Evolutionary conservation across 2,113 vertebrate species (phyloP).

Genomic region (Etheostoma cragini): DNA sequence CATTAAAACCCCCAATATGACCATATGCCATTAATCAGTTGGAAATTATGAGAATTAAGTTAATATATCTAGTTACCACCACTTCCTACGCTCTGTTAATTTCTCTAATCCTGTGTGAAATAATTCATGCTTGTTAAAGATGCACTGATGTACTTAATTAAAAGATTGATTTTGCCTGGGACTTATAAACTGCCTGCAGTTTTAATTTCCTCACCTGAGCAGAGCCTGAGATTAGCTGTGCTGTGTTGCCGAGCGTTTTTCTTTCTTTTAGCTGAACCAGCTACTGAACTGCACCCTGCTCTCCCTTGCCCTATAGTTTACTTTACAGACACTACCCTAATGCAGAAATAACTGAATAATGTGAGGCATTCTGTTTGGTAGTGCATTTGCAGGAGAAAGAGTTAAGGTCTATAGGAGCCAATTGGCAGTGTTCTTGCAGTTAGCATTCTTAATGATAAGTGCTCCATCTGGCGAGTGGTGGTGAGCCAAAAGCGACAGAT

Average conservation of each 20-base stretch:
- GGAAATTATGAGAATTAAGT: slow-evolving; percentile 64
- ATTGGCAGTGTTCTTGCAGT: slow-evolving; percentile 78
- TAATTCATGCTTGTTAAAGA: slow-evolving; percentile 80
- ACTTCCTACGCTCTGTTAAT: slow-evolving; percentile 72
- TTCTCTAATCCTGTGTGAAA: slow-evolving; percentile 75
- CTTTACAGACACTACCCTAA: slow-evolving; percentile 66
- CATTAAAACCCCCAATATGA: slow-evolving; percentile 48
- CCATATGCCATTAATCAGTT: slow-evolving; percentile 70
- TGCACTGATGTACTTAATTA: slow-evolving; percentile 82
- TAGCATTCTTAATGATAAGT: slow-evolving; percentile 82
- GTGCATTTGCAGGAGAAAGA: slow-evolving; percentile 52
- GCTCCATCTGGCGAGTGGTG: slow-evolving; percentile 77
- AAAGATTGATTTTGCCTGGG: slow-evolving; percentile 76
- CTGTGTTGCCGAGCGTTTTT: slow-evolving; percentile 35
- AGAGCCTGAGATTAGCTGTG: slow-evolving; percentile 66
- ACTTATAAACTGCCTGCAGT: slow-evolving; percentile 67
- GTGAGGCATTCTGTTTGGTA: slow-evolving; percentile 70
- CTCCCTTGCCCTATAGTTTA: slow-evolving; percentile 56
- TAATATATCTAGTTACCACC: slow-evolving; percentile 65
- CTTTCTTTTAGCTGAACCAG: slow-evolving; percentile 35
- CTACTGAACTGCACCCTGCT: slow-evolving; percentile 37
- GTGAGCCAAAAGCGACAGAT: slow-evolving; percentile 84
- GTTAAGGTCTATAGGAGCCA: slow-evolving; percentile 66
- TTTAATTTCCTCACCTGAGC: slow-evolving; percentile 78
- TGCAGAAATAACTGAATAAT: slow-evolving; percentile 72